phyloP scores from a whole-genome alignment of 2,797 vertebrate genomes.

The Staurois parvus region DNA sequence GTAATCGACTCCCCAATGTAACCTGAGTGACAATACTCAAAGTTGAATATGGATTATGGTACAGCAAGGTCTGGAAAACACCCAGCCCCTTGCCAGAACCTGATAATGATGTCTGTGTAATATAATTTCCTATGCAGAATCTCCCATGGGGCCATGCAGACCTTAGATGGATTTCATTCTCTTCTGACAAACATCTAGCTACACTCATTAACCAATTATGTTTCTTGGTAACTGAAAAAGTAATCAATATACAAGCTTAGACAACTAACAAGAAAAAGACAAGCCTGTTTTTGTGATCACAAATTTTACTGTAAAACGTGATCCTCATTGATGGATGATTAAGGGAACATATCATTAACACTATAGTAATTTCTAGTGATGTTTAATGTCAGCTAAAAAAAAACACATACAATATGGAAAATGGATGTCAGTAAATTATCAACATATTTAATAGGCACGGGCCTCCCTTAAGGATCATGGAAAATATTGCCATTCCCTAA shows the following conservation, averaged over 20 bases:
- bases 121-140: slow-evolving; percentile 6
- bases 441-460: background rate
- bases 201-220: slow-evolving; percentile 52
- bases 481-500: background rate
- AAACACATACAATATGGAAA: background rate
- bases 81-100: background rate
- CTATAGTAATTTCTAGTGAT: background rate
- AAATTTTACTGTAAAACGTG: background rate
- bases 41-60: background rate
- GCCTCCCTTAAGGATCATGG: background rate
- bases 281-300: slow-evolving; percentile 8
- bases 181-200: slow-evolving; percentile 14
- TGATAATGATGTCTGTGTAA: slow-evolving; percentile 11
- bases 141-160: slow-evolving; percentile 20
- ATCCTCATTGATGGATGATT: background rate
- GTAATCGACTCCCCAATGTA: too few relatives aligned
- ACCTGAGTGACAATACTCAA: too few relatives aligned
- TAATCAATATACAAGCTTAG: slow-evolving; percentile 52
- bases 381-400: background rate
- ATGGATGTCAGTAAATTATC: background rate
- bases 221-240: slow-evolving; percentile 51
- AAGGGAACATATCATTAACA: slow-evolving; percentile 10
- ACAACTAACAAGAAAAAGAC: slow-evolving; percentile 32
- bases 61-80: background rate
- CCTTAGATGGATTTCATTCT: slow-evolving; percentile 36